Evolutionary conservation across 2,113 vertebrate genomes (phyloP), one percentile per base, ranked within the genome.

Genomic region (Phyllostomus hastatus): DNA sequence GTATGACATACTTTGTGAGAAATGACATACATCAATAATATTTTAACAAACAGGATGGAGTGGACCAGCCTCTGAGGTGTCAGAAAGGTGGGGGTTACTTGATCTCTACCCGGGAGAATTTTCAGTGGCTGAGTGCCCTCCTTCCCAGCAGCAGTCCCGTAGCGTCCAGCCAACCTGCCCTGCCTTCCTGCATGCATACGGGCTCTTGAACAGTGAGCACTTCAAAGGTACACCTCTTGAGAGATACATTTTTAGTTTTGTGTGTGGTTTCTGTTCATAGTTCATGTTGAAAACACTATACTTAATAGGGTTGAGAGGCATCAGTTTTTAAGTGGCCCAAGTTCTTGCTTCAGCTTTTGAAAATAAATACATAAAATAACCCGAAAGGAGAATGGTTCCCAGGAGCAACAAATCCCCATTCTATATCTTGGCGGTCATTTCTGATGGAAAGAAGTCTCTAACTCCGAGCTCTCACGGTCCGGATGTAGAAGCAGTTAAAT

Each of bases 261-360:
- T 35, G 38, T 46, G 35, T 78, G 20, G 61, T 46, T 95, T 82
- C 48, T 76, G 22, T 35, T 20, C 35, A 0, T 19, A n/a, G 59
- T 43, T 93, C 72, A 91, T 57, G 22, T 17, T 64, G 72, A 76
- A 90, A 85, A 57, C n/a, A 35, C 31, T 57, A 5, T 16, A 19
- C 8, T 69, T 48, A 78, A 19, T 57, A 26, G 5, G 5, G 12
- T 16, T 70, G 31, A 35, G 38, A 61, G 57, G 50, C 15, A 66
- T 59, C 7, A n/a, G 61, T 93, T 97, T 97, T 96, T 97, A 96
- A 95, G 83, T 76, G 88, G 94, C 82, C 83, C 61, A 0, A 2
- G 93, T 94, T 95, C 95, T 95, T 92, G 86, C 88, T 70, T 94
- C 80, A 85, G 92, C 26, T 85, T 92, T 83, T 96, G 92, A 97